These are phyloP conservation scores for Notarius lentiginosus DNA, from an alignment of 2,113 vertebrate genomes.

Conservation along the genomic window DNA sequence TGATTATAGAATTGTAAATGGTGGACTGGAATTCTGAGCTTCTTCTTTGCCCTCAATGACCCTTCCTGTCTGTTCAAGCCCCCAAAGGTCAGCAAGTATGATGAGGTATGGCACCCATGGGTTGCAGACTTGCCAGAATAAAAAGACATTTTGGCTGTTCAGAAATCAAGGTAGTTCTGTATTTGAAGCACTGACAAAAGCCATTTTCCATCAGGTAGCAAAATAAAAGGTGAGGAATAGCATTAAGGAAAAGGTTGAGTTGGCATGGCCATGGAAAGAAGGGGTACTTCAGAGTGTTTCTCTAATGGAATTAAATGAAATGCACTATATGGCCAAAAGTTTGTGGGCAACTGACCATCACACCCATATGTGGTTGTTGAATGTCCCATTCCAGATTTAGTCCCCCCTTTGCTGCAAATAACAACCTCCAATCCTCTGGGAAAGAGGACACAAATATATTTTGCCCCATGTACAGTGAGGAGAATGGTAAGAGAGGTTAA, in stretches of 20 bases:
- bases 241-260: neutral
- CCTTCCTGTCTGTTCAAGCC: neutral
- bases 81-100: neutral
- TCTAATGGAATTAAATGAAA: neutral
- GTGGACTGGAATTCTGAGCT: neutral
- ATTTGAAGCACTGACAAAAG: neutral
- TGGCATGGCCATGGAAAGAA: neutral
- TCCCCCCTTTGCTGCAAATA: too few relatives aligned
- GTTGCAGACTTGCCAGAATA: neutral
- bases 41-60: neutral
- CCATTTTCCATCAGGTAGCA: neutral
- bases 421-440: too few relatives aligned
- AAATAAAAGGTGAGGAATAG: neutral
- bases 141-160: neutral
- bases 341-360: neutral
- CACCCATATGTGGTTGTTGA: neutral
- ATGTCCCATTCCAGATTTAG: too few relatives aligned
- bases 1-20: neutral
- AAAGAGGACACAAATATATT: too few relatives aligned
- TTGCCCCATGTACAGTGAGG: too few relatives aligned
- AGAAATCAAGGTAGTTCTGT: neutral
- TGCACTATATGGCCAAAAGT: neutral
- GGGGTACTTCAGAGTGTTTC: too few relatives aligned
- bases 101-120: neutral
- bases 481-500: too few relatives aligned